phyloP scores from a whole-genome alignment of 2,888 invertebrate species.

The Podabrus alpinus region DNA sequence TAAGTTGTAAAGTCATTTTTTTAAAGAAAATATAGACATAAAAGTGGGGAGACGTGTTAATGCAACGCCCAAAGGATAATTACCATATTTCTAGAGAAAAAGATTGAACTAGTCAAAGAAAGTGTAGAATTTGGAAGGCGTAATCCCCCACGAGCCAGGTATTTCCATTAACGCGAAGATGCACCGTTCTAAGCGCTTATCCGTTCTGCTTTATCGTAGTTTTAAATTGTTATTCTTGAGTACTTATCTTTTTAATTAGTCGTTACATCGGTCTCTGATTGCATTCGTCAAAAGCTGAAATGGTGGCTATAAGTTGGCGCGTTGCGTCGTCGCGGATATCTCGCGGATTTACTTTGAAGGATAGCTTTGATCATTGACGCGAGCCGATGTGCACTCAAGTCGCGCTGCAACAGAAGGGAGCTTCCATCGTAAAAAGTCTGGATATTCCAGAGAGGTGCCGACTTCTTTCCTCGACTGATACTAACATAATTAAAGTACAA shows the following conservation, averaged over 20 bases:
- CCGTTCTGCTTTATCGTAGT: slow-evolving; percentile 39
- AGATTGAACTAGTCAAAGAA: slow-evolving; percentile 26
- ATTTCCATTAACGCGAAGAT: slow-evolving; percentile 34
- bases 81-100: slow-evolving; percentile 47
- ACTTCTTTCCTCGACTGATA: slow-evolving; percentile 47
- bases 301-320: slow-evolving; percentile 24
- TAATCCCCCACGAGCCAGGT: slow-evolving; percentile 30
- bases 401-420: slow-evolving; percentile 34
- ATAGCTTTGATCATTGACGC: slow-evolving; percentile 54
- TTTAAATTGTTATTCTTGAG: slow-evolving; percentile 47
- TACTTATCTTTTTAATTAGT: slow-evolving; percentile 53
- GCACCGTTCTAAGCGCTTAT: slow-evolving; percentile 32
- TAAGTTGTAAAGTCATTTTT: slow-evolving; percentile 34
- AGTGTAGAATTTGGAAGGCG: slow-evolving; percentile 13
- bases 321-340: slow-evolving; percentile 28
- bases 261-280: slow-evolving; percentile 36
- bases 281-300: slow-evolving; percentile 30
- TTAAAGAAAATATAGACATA: slow-evolving; percentile 37
- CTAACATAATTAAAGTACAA: slow-evolving; percentile 63
- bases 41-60: slow-evolving; percentile 47
- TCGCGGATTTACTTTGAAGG: slow-evolving; percentile 39
- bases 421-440: slow-evolving; percentile 54
- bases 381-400: slow-evolving; percentile 43
- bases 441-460: slow-evolving; percentile 32
- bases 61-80: slow-evolving; percentile 46